Evolutionary conservation across 2,797 vertebrate genomes (phyloP), one percentile per base, ranked within the genome.

Genomic region (Pterois miles): DNA sequence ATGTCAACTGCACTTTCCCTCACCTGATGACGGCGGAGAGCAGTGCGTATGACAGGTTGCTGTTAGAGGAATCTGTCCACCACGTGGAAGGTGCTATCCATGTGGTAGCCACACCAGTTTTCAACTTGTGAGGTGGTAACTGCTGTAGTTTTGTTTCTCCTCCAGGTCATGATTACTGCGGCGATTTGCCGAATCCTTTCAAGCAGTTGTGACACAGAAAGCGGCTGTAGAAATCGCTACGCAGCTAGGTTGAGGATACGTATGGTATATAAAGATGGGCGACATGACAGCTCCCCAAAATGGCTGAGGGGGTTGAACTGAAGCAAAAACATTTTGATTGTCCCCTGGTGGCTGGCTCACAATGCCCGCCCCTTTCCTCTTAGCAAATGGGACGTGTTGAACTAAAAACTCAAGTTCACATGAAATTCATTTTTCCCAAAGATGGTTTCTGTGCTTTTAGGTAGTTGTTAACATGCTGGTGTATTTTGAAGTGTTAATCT

Each of bases 1-100:
- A 74, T 75, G 66, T 75, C 62, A 79, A 12, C 53, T 34, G 65
- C 40, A 64, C 48, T 53, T 75, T 40, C 67, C 43, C 25, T 72
- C 46, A 60, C n/a, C 54, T 65, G 27, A 36, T 22, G 52, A 62
- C 59, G 66, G 23, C 29, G 22, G 23, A 71, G 52, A 67, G 40
- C 8, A 29, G 34, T 1, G 2, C 29, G 65, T 82, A 74, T 68
- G 33, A 18, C 25, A 50, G 50, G 48, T 48, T 76, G 54, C 62
- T 34, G 13, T 71, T 40, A 2, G 20, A 29, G 14, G 22, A 40
- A 33, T 43, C 33, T 71, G 29, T 66, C 43, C 36, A 64, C 22
- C 38, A 48, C 25, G 27, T 68, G 67, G n/a, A 36, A 16, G 65
- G 27, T 1, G n/a, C 29, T 62, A 22, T 74, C 56, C 5, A 57